Conservation (phyloP, 2,888 invertebrate genomes). For the Metacarcinus magister region DNA sequence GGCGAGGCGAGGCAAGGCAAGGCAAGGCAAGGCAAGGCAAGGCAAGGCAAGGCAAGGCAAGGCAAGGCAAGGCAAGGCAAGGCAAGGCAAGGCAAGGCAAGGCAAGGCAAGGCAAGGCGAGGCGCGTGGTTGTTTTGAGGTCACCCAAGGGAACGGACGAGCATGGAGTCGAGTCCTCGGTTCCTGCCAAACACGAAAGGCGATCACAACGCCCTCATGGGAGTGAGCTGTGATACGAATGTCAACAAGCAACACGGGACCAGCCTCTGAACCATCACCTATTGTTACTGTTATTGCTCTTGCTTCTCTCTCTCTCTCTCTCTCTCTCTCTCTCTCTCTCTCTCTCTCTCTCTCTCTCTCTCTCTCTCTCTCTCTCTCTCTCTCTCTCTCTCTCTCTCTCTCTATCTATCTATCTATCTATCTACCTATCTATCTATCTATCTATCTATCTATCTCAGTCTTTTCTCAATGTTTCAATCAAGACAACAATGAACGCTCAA, state of each 20-base stretch:
- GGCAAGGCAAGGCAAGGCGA: background rate
- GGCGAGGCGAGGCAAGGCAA: no score
- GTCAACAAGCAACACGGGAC: background rate
- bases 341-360: slow-evolving; percentile 53
- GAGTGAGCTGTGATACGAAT: background rate
- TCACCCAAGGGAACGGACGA: background rate
- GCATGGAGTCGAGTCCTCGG: background rate
- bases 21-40: no score
- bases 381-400: background rate
- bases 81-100: no score
- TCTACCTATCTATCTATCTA: background rate
- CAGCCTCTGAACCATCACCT: background rate
- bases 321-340: slow-evolving; percentile 53
- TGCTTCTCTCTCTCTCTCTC: background rate
- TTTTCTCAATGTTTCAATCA: background rate
- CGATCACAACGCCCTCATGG: background rate
- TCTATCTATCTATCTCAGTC: background rate
- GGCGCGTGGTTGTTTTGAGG: background rate
- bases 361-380: slow-evolving; percentile 19
- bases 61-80: no score
- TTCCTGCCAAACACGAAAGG: background rate
- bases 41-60: no score
- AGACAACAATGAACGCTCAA: background rate
- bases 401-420: background rate
- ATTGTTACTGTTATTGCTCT: background rate